Percentiles rank a stretch among this genome's conserved stretches.
Evolutionary conservation across 2,113 vertebrate genomes (phyloP).

Genomic region (Siniperca chuatsi): DNA sequence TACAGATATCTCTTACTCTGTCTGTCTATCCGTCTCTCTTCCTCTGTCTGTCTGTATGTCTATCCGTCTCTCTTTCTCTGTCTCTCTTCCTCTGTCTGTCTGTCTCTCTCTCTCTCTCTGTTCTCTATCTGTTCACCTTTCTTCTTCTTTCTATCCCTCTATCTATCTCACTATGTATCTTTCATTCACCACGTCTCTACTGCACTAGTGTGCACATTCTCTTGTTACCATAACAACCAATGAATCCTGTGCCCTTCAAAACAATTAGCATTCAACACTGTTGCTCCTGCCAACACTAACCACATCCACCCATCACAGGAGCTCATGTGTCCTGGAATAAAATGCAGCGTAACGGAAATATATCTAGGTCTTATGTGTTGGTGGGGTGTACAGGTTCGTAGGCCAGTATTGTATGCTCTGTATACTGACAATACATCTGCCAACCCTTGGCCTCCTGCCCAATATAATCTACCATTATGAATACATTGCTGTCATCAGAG

Average conservation of each 20-base stretch:
- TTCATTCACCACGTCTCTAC: constrained; percentile 49
- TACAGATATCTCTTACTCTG: background rate
- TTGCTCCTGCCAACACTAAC: constrained; percentile 72
- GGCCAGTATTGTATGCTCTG: constrained; percentile 8
- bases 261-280: constrained; percentile 85
- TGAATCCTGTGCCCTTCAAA: constrained; percentile 82
- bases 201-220: constrained; percentile 62
- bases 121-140: background rate
- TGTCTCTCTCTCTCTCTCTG: background rate
- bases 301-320: constrained; percentile 64
- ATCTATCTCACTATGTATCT: constrained; percentile 3
- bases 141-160: background rate
- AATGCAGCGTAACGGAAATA: constrained; percentile 47
- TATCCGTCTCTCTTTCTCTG: background rate
- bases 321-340: constrained; percentile 49
- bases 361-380: constrained; percentile 24
- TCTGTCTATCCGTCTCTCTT: background rate
- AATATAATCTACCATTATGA: constrained; percentile 59
- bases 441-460: constrained; percentile 38
- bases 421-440: constrained; percentile 34
- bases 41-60: background rate
- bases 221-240: constrained; percentile 83
- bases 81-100: background rate
- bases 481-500: constrained; percentile 34
- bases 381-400: constrained; percentile 4